Evolutionary conservation across 1,140 invertebrate species (phyloP), one percentile per base, ranked within the genome.

Genomic region (Elysia chlorotica): DNA sequence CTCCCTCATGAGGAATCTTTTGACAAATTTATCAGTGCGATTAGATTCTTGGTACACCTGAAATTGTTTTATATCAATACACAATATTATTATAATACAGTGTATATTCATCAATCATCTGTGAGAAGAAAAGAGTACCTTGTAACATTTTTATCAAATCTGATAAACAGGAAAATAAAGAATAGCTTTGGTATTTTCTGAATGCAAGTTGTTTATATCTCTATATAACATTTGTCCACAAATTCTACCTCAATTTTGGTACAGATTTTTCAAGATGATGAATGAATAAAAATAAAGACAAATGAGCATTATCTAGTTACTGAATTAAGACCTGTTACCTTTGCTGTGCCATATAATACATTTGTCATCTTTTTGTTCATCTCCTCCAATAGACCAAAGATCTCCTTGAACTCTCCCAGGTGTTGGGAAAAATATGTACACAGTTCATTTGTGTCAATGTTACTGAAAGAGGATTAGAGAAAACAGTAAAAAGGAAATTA

Each of bases 361-460:
- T 76, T 79, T 30, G 78, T 82, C 36, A 84, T 75, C 56, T 80
- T 79, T n/a, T 69, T 73, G 38, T 80, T 82, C 10, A 84, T 73
- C n/a, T 83, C 79, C 30, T 84, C 83, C 14, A 84, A 57, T 5
- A 79, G 36, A 4, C 76, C 76, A 68, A 81, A 82, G 28, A 85
- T 79, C 17, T 82, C 78, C 73, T 82, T 78, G 65, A 85, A 83
- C 23, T 79, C 74, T 19, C 81, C 82, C 41, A 85, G 77, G 74
- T 84, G 82, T 63, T 79, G 76, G 30, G 77, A 73, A 57, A 85
- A 84, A 63, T 84, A 85, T 28, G 81, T 71, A 75, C 82, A 83
- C 25, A 85, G 66, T 65, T 85, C 83, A 30, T 76, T 78, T 14
- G 79, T 81, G 65, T 85, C 82, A 67, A 85, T 84, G 38, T 82